phyloP scores from a whole-genome alignment of 1,140 invertebrate species.

The Penaeus vannamei region DNA sequence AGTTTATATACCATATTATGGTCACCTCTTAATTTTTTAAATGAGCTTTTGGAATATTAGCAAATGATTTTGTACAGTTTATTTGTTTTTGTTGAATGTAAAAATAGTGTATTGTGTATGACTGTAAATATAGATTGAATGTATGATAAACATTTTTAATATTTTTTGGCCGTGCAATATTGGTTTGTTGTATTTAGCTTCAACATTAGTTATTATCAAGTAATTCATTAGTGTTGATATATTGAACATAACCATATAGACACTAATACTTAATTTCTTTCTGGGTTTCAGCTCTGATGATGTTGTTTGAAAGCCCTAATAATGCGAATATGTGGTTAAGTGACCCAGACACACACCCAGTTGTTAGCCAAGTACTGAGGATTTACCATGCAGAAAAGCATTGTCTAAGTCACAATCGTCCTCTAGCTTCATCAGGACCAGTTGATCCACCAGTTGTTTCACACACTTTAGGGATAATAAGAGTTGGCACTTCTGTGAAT shows the following conservation, averaged over 20 bases:
- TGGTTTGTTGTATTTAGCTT: no score
- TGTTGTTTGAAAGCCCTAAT: constrained; percentile 78
- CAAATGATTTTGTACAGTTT: no score
- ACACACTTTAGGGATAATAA: not conserved
- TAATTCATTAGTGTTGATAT: constrained; percentile 32
- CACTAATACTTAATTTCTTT: not conserved
- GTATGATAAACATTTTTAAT: not conserved
- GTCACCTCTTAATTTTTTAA: no score
- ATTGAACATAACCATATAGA: constrained; percentile 52
- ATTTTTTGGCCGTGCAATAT: no score
- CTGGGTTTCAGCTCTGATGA: constrained; percentile 76
- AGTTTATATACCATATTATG: not conserved
- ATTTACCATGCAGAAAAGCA: constrained; percentile 80
- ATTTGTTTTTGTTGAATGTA: no score
- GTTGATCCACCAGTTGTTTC: constrained; percentile 22
- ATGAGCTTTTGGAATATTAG: not conserved
- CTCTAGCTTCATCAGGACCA: not conserved
- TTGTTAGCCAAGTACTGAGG: constrained; percentile 78
- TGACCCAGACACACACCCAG: constrained; percentile 78
- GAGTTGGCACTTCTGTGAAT: not conserved
- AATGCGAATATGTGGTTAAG: constrained; percentile 77
- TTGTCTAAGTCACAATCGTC: constrained; percentile 45
- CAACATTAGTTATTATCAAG: no score
- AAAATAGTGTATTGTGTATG: no score
- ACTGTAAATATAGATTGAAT: not conserved